phyloP scores from a whole-genome alignment of 2,888 invertebrate species.

The Tetragonula carbonaria region DNA sequence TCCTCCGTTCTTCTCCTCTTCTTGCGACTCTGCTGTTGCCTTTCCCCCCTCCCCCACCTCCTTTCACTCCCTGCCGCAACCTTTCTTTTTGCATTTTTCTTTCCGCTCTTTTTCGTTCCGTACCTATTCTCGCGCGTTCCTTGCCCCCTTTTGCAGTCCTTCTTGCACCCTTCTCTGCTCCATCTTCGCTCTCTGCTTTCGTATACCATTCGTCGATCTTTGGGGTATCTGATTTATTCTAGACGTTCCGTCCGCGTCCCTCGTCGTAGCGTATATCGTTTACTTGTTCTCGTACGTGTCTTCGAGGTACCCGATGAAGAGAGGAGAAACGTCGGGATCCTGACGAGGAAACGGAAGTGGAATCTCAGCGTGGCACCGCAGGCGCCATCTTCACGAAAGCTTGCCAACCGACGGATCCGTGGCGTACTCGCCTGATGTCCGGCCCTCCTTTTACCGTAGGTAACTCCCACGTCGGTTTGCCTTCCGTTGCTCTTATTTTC shows the following conservation, averaged over 20 bases:
- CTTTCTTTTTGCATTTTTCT: neutral
- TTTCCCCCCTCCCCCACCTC: slow-evolving; percentile 75
- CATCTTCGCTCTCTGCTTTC: neutral
- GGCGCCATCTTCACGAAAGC: slow-evolving; percentile 74
- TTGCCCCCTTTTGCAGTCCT: slow-evolving; percentile 26
- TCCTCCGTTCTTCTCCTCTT: slow-evolving; percentile 67
- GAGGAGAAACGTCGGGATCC: neutral
- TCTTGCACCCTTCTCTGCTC: neutral
- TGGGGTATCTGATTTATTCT: neutral
- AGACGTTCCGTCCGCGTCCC: no score
- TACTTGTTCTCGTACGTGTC: neutral
- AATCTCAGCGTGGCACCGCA: slow-evolving; percentile 48
- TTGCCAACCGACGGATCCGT: slow-evolving; percentile 57
- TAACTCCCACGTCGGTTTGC: slow-evolving; percentile 71
- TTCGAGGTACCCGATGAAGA: neutral
- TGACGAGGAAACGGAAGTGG: slow-evolving; percentile 15
- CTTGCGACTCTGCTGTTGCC: slow-evolving; percentile 80
- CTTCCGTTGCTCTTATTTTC: slow-evolving; percentile 73
- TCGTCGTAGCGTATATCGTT: no score
- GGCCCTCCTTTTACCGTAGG: slow-evolving; percentile 66
- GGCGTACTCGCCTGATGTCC: slow-evolving; percentile 60
- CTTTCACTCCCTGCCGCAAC: neutral
- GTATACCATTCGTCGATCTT: neutral
- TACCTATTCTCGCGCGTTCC: neutral
- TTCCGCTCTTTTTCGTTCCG: neutral